Evolutionary conservation across 2,113 vertebrate genomes (phyloP).

Genomic region (Steatornis caripensis): DNA sequence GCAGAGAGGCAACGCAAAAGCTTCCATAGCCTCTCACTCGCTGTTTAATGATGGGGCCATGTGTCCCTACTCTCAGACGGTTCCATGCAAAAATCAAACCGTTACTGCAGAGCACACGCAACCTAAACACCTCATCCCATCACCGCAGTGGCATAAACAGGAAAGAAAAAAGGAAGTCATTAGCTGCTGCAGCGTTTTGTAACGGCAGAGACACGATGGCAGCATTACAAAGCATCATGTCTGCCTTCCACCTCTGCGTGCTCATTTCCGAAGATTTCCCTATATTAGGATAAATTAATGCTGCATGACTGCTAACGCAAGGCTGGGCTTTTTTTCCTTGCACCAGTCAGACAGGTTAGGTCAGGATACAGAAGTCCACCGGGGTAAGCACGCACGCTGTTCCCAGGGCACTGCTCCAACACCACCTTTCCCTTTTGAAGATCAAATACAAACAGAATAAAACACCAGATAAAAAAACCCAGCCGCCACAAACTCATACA

Average conservation of each 20-base stretch:
- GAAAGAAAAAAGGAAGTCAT: not conserved
- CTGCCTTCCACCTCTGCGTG: not conserved
- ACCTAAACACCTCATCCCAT: not conserved
- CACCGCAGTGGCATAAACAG: not conserved
- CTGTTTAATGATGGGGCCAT: not conserved
- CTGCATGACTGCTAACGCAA: not conserved
- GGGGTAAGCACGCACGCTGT: not conserved
- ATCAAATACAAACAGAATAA: not conserved
- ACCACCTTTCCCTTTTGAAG: not conserved
- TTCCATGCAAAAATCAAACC: not conserved
- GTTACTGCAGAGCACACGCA: not conserved
- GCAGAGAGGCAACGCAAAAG: not conserved
- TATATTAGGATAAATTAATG: not conserved
- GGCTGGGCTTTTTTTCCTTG: not conserved
- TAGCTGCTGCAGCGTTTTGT: not conserved
- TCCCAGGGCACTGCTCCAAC: not conserved
- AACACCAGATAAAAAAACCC: not conserved
- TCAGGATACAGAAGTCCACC: accelerated
- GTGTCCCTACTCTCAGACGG: not conserved
- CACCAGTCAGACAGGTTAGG: not conserved
- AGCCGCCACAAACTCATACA: not conserved
- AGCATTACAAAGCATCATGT: not conserved
- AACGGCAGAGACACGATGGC: not conserved
- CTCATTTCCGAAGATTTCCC: not conserved
- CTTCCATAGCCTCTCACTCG: not conserved